Evolutionary conservation across 2,797 vertebrate species (phyloP).

Genomic region (Molossus molossus): DNA sequence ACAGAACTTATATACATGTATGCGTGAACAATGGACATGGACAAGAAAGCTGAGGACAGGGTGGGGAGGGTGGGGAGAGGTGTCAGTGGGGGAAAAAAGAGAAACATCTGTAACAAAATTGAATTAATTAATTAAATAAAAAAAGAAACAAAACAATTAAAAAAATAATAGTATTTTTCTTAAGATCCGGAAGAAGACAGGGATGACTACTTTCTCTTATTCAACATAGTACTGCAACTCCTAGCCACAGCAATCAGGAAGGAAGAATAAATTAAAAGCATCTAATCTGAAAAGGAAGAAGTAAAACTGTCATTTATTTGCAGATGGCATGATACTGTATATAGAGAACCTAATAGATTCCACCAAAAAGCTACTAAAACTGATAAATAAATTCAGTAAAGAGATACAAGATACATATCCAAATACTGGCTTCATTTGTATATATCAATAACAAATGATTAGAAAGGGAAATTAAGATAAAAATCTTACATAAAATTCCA

Average conservation of each 20-base stretch:
- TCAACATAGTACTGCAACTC: neutral
- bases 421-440: neutral
- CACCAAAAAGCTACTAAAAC: neutral
- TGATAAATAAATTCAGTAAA: neutral
- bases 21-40: too few relatives aligned
- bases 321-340: neutral
- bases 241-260: neutral
- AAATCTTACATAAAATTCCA: neutral
- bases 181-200: neutral
- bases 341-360: neutral
- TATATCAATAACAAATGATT: neutral
- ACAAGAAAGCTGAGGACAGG: too few relatives aligned
- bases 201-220: neutral
- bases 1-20: too few relatives aligned
- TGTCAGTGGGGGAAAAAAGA: too few relatives aligned
- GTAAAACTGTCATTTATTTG: neutral
- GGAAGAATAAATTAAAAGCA: neutral
- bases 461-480: neutral
- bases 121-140: too few relatives aligned
- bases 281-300: neutral
- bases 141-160: too few relatives aligned
- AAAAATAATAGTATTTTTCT: neutral
- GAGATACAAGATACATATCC: neutral
- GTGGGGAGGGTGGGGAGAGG: too few relatives aligned
- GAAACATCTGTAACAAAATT: too few relatives aligned